Evolutionary conservation across 1,140 invertebrate genomes (phyloP), one percentile per base, ranked within the genome.

Genomic region (Cataglyphis hispanica): DNA sequence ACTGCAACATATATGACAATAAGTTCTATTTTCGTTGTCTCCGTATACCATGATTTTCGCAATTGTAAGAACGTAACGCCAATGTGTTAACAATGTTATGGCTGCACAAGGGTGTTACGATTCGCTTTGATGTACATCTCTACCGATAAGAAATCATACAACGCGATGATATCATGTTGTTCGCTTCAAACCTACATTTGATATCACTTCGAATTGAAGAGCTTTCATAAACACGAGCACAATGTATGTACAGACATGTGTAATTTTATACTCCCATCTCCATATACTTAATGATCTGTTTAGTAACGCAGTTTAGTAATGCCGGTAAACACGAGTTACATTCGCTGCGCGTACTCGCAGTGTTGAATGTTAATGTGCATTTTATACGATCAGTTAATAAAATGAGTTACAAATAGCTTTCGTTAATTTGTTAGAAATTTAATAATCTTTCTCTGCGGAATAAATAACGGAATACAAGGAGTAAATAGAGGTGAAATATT

Each of bases 1-100:
- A 96, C 96, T 96, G 94, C 50, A 95, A 95, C 81, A 92, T 92
- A 88, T 81, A 50, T 19, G 90, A 91, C 67, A 67, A 72, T 58
- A 72, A 67, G 43, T 77, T 81, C 34, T 31, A 78, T 43, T 37
- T n/a, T 53, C 56, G 11, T 43, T 13, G 50, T 31, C 60, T 60
- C 72, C 53, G 53, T 61, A 70, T n/a, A 83, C 22, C 37, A 13
- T 7, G 53, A 22, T 56, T 64, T 25, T 46, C 58, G 11, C 11
- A 11, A 8, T 53, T 27, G n/a, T 77, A 67, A 86, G 58, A 67
- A 84, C 40, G 40, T 37, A 66, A 66, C 58, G 60, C 25, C 37
- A 43, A 64, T 46, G 46, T 16, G 27, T 40, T 60, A 75, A 67
- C 37, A 22, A 43, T 34, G 69, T 40, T 34, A 11, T 50, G 43